Evolutionary conservation across 2,113 vertebrate genomes (phyloP), one percentile per base, ranked within the genome.

Genomic region (Aleadryas rufinucha): DNA sequence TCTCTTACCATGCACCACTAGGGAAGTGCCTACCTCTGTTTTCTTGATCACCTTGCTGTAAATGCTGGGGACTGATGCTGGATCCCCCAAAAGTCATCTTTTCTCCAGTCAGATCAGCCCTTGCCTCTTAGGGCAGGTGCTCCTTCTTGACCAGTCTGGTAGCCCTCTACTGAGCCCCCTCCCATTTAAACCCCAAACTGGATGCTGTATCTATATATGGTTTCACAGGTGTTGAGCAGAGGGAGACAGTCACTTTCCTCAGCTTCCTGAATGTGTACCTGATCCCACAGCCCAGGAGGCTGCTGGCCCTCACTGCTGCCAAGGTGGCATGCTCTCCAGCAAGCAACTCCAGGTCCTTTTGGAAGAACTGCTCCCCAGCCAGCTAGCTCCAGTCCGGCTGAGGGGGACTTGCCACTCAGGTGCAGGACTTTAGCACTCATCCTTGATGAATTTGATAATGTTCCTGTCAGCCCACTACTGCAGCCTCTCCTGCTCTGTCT

Each of bases 41-140:
- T 86, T 63, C 31, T 47, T 2, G 0, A 50, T 65, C 6, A 15
- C 6, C 16, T 64, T 9, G 8, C 10, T 0, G 0, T 28, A 50
- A 89, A 11, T 56, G 9, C 49, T 47, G 41, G 33, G n/a, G 9
- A 13, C 30, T 80, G 50, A 49, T 44, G 3, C 2, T 76, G 20
- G 5, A 11, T 79, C 21, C 26, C 35, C 19, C 53, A 16, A 44
- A 85, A 85, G 22, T 6, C 31, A 56, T 11, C 30, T 63, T 42
- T 59, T 68, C 61, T 84, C 45, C 82, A 81, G 24, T 20, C 26
- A 74, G 16, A 49, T 57, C 14, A 82, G n/a, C 21, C 17, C 19
- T 30, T 28, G 47, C 47, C 20, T 35, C 31, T 17, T 8, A 28
- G 57, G 11, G 24, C 22, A 71, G 53, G 33, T 13, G n/a, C 3